Percentiles rank a stretch among this genome's conserved stretches.
phyloP scores from a whole-genome alignment of 2,888 invertebrate species.

The Branchipolynoe longqiensis region DNA sequence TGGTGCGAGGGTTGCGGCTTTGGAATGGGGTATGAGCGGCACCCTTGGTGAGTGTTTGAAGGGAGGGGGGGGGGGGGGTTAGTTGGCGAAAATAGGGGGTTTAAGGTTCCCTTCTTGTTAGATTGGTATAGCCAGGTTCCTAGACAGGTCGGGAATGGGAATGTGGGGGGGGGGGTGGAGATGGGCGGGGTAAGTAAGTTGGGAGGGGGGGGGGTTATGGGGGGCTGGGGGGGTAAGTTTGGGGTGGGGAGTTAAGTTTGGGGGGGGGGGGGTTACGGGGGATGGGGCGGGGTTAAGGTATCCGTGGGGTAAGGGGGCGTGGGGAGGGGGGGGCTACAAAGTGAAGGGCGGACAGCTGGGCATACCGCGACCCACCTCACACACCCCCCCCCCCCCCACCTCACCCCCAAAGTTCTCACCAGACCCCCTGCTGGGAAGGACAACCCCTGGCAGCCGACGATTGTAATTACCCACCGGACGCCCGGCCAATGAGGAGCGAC shows the following conservation, averaged over 20 bases:
- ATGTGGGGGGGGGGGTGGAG: neutral
- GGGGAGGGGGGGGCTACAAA: neutral
- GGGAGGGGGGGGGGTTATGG: neutral
- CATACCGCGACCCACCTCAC: neutral
- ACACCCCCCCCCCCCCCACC: slow-evolving; percentile 17
- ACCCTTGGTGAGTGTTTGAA: too few relatives aligned
- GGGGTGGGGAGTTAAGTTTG: neutral
- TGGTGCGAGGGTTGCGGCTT: too few relatives aligned
- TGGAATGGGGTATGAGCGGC: too few relatives aligned
- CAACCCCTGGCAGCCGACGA: slow-evolving; percentile 10
- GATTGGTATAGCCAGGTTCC: too few relatives aligned
- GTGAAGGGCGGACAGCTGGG: neutral
- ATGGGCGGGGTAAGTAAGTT: neutral
- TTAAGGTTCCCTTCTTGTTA: too few relatives aligned
- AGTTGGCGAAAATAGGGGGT: too few relatives aligned
- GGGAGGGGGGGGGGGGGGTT: neutral
- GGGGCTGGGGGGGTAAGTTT: neutral
- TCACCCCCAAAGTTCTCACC: slow-evolving; percentile 3
- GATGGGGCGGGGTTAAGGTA: neutral
- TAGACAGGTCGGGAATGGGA: neutral
- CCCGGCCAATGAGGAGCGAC: slow-evolving; percentile 45
- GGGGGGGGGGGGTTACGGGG: neutral
- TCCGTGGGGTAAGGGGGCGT: neutral
- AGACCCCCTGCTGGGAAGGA: slow-evolving; percentile 49
- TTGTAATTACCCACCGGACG: slow-evolving; percentile 1